These are phyloP conservation scores for Gobio occitaniae DNA, from an alignment of 2,797 vertebrate species.

Conservation along the genomic window DNA sequence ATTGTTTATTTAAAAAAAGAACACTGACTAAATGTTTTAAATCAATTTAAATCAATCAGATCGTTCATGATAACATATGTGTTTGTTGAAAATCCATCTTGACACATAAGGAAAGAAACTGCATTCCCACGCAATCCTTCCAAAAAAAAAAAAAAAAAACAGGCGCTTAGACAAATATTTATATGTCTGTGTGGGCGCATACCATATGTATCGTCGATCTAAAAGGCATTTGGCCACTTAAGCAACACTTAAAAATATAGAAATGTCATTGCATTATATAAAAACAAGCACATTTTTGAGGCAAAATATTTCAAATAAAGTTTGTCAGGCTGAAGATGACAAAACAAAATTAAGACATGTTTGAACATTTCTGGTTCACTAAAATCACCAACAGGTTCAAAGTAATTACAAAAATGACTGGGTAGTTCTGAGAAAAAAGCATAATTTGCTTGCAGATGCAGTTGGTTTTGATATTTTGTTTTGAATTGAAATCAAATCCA, in stretches of 20 bases:
- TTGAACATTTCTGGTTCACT: not conserved
- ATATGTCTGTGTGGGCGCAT: not conserved
- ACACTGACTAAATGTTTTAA: not conserved
- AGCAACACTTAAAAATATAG: not conserved
- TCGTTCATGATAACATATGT: not conserved
- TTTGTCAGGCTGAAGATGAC: not conserved
- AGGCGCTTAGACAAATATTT: not conserved
- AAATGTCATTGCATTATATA: not conserved
- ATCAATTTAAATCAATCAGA: not conserved
- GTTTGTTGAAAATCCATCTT: conserved; percentile 15
- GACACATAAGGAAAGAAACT: conserved; percentile 6
- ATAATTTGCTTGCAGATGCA: not conserved
- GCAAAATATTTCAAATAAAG: not conserved
- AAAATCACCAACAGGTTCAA: not conserved
- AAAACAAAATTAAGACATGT: not conserved
- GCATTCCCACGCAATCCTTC: conserved; percentile 8
- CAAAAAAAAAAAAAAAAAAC: not conserved
- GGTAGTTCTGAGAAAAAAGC: not conserved
- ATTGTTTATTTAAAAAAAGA: not conserved
- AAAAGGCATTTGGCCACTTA: not conserved
- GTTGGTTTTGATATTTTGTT: not conserved
- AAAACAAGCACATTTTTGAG: not conserved
- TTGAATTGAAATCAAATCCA: not conserved
- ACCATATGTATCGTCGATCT: not conserved
- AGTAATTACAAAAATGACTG: not conserved